phyloP scores from a whole-genome alignment of 1,140 invertebrate genomes.

The Meloidogyne chitwoodi region DNA sequence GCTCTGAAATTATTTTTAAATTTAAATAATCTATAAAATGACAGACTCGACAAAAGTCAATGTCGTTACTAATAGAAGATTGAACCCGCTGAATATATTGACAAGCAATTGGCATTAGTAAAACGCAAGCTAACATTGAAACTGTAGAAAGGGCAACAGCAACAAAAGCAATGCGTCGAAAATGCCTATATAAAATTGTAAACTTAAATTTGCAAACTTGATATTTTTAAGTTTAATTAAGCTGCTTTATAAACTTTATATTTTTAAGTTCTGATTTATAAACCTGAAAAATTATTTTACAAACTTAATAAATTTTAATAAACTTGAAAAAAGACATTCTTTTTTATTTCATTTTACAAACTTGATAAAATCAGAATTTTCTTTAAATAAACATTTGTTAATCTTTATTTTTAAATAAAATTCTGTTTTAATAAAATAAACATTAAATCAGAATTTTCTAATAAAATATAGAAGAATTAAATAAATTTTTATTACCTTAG shows the following conservation, averaged over 20 bases:
- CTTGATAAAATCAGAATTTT: background rate
- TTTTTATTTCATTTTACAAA: too few relatives aligned
- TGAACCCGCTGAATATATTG: slow-evolving; percentile 57
- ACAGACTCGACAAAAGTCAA: slow-evolving; percentile 54
- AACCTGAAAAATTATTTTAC: background rate
- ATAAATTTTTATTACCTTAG: background rate
- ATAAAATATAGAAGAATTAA: background rate
- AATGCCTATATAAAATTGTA: slow-evolving; percentile 29
- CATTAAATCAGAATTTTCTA: background rate
- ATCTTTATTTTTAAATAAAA: background rate
- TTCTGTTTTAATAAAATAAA: background rate
- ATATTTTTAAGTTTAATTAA: slow-evolving; percentile 12
- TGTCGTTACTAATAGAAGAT: slow-evolving; percentile 45
- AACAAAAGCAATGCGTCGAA: slow-evolving; percentile 48
- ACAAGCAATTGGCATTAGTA: slow-evolving; percentile 53
- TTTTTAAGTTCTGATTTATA: background rate
- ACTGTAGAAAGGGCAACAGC: slow-evolving; percentile 57
- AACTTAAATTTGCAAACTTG: background rate
- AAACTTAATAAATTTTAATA: background rate
- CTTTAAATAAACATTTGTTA: background rate
- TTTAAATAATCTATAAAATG: background rate
- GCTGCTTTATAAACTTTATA: background rate
- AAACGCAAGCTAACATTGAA: slow-evolving; percentile 54
- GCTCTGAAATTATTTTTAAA: slow-evolving; percentile 27
- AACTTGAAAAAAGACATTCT: background rate